phyloP scores from a whole-genome alignment of 2,113 vertebrate genomes.

The Hirundichthys speculiger region DNA sequence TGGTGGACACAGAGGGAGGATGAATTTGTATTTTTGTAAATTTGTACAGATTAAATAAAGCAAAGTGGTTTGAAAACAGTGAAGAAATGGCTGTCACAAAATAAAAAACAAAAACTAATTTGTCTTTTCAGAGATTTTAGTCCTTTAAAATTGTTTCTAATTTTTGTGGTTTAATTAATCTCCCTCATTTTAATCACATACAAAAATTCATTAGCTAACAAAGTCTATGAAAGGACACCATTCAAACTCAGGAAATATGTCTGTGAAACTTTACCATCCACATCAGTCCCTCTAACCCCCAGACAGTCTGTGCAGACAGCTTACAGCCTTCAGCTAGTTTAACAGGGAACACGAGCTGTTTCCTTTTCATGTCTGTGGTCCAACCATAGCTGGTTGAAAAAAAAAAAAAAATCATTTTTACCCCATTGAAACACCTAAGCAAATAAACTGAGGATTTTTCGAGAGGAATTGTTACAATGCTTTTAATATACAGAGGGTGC shows the following conservation, averaged over 20 bases:
- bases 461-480: background rate
- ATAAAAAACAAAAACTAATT: no score
- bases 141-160: no score
- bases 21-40: no score
- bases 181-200: no score
- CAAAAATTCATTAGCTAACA: background rate
- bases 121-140: no score
- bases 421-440: no score
- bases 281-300: constrained; percentile 47
- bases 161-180: no score
- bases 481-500: constrained; percentile 5
- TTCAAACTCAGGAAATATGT: constrained; percentile 1
- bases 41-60: no score
- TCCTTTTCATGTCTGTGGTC: constrained; percentile 35
- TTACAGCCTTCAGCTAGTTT: constrained; percentile 56
- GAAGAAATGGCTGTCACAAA: no score
- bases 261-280: constrained; percentile 42
- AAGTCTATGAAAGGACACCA: constrained; percentile 9
- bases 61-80: no score
- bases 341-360: constrained; percentile 64
- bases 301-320: constrained; percentile 27
- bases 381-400: constrained; percentile 36
- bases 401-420: background rate
- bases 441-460: constrained; percentile 25
- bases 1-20: no score